A percentile compares a stretch with the other conserved stretches of the same genome.
These are phyloP conservation scores for Pogonus chalceus DNA, from an alignment of 1,140 invertebrate species.

Conservation along the genomic window DNA sequence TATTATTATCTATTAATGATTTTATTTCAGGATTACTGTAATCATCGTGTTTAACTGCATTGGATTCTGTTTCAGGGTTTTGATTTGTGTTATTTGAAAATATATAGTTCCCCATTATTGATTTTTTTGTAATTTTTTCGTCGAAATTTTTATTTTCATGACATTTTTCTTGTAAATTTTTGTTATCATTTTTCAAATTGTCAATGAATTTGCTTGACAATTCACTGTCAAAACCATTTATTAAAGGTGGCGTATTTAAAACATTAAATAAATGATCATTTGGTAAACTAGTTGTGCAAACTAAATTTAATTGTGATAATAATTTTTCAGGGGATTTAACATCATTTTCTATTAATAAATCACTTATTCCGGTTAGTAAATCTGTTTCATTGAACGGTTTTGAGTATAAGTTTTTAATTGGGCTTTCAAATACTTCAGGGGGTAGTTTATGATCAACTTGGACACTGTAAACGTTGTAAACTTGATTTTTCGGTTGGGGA, in stretches of 20 bases:
- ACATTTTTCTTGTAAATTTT: neutral
- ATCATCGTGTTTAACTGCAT: neutral
- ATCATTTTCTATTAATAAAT: neutral
- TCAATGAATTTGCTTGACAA: neutral
- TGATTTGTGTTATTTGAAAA: too few species aligned
- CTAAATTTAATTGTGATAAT: neutral
- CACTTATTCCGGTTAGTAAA: neutral
- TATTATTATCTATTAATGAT: neutral
- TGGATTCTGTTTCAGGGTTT: neutral
- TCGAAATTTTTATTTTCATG: neutral
- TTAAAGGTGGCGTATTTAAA: neutral
- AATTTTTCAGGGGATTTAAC: neutral
- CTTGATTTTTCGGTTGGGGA: conserved; percentile 28
- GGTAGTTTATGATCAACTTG: conserved; percentile 19
- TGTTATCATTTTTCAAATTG: neutral
- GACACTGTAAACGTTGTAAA: conserved; percentile 33
- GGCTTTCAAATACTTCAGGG: neutral
- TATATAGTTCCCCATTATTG: too few species aligned
- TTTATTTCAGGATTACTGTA: neutral
- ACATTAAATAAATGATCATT: neutral
- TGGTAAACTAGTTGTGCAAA: conserved; percentile 1
- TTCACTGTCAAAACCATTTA: neutral
- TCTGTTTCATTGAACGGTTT: neutral
- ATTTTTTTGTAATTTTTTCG: too few species aligned
- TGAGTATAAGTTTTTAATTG: neutral